These are phyloP conservation scores for Amphiprion percula DNA, from an alignment of 2,113 vertebrate species.

Conservation along the genomic window DNA sequence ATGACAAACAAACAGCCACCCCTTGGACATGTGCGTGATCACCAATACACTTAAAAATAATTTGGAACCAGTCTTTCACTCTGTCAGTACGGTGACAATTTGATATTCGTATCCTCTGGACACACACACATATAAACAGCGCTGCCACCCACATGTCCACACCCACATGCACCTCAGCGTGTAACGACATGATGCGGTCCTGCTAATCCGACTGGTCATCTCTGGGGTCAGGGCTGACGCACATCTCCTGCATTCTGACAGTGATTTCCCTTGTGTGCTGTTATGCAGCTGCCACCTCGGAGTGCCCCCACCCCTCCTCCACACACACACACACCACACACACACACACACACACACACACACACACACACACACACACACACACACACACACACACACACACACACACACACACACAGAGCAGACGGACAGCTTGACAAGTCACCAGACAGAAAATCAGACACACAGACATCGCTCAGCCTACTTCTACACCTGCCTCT, in stretches of 20 bases:
- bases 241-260: constrained; percentile 68
- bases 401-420: constrained; percentile 15
- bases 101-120: constrained; percentile 12
- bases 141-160: constrained; percentile 27
- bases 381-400: neutral
- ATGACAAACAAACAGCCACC: constrained; percentile 13
- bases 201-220: constrained; percentile 73
- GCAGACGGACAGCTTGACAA: constrained; percentile 41
- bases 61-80: neutral
- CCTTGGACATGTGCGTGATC: constrained; percentile 18
- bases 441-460: constrained; percentile 17
- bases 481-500: constrained; percentile 40
- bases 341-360: no score
- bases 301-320: constrained; percentile 12
- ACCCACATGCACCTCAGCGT: constrained; percentile 17
- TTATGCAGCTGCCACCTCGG: constrained; percentile 61
- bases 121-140: constrained; percentile 1
- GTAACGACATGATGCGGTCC: constrained; percentile 38
- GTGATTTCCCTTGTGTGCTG: constrained; percentile 72
- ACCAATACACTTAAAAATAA: constrained; percentile 26
- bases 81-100: constrained; percentile 20
- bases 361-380: no score
- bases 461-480: constrained; percentile 22
- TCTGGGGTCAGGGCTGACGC: constrained; percentile 67
- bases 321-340: neutral